Evolutionary conservation across 2,888 invertebrate species (phyloP), one percentile per base, ranked within the genome.

Genomic region (Ypsolopha sequella): DNA sequence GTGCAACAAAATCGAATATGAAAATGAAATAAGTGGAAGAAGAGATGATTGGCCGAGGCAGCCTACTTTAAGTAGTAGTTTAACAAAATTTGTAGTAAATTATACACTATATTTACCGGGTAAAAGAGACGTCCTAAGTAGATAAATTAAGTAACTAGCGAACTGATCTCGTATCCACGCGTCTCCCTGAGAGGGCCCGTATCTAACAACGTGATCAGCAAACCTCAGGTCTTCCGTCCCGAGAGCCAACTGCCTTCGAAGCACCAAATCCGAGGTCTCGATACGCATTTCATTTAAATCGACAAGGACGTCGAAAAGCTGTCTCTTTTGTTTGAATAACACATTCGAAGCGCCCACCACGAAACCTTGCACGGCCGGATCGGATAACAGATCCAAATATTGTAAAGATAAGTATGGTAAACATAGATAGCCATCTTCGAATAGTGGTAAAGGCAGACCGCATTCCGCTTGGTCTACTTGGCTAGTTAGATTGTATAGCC

Each of bases 311-410:
- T 99, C 99, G 56, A 96, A 94, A 49, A 98, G 80, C 65, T 97
- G 95, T 55, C 94, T 91, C 68, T 97, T 97, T 74, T 98, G 98
- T 72, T 96, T 96, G 73, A 99, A 99, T 39, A 99, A 87, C n/a
- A 97, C 94, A 86, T 99, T 99, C 11, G 98, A 98, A n/a, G 98
- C 98, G 41, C 99, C 99, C 53, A 98, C 94, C 45, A 97, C 88
- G 77, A 94, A 95, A 35, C 94, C 94, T 55, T 93, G 87, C 7
- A 98, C 95, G 61, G 95, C 94, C 4, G 93, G 89, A 75, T 98
- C 96, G 49, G 92, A 92, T 51, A 99, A 80, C 52, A 97, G 85
- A 81, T 99, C 99, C 84, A 98, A 90, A 73, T 97, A 98, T 60
- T 98, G 96, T 58, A 99, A 87, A 3, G 97, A 97, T 57, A 99